These are phyloP conservation scores for Triops longicaudatus DNA, from an alignment of 1,140 invertebrate genomes.

Conservation along the genomic window DNA sequence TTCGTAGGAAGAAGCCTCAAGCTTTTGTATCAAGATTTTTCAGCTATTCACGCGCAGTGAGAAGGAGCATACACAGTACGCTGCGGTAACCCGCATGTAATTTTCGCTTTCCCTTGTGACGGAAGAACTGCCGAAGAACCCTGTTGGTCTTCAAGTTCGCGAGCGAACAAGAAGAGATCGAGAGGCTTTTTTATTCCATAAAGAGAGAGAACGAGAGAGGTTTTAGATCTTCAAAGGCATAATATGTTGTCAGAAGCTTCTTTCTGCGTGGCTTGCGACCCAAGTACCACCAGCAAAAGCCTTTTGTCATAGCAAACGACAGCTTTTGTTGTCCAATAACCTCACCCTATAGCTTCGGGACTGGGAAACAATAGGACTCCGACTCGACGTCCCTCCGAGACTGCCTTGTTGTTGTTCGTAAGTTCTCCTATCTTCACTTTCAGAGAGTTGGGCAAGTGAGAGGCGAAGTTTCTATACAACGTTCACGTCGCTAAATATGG, in stretches of 20 bases:
- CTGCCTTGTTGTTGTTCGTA: neutral
- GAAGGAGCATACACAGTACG: neutral
- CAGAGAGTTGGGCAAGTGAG: neutral
- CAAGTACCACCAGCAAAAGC: conserved; percentile 1
- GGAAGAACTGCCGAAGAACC: neutral
- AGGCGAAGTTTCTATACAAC: neutral
- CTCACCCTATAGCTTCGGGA: neutral
- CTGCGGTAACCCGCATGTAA: neutral
- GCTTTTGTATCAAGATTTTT: neutral
- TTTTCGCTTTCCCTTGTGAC: neutral
- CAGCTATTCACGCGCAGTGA: neutral
- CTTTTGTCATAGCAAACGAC: neutral
- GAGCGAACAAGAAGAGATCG: neutral
- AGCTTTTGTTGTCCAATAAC: conserved; percentile 15
- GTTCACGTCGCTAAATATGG: neutral
- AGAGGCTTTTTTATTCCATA: neutral
- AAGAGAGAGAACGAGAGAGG: neutral
- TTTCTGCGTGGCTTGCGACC: conserved; percentile 13
- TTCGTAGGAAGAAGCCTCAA: neutral
- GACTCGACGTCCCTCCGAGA: neutral
- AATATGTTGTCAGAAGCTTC: neutral
- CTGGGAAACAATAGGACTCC: neutral
- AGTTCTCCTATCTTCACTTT: neutral
- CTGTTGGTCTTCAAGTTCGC: neutral
- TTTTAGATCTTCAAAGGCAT: neutral